A percentile compares a stretch with the other conserved stretches of the same genome.
These are phyloP conservation scores for Drosophila virilis DNA, from an alignment of 1,140 invertebrate species.

Conservation along the genomic window DNA sequence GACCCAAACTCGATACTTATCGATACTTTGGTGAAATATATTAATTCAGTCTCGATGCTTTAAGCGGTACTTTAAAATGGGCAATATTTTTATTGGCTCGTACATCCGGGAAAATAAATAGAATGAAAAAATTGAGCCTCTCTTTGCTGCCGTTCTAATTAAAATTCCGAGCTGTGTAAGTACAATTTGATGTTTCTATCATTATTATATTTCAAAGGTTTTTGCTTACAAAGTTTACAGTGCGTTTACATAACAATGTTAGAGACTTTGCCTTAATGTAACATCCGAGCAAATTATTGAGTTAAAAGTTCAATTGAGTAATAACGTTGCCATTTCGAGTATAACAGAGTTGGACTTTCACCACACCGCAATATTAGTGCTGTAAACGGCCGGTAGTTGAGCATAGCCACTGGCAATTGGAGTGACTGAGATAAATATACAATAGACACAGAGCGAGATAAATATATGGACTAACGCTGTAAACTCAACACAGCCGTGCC, in stretches of 20 bases:
- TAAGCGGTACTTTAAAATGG: background rate
- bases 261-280: conserved; percentile 3
- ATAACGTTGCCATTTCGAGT: conserved; percentile 26
- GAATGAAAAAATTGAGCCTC: too few relatives aligned
- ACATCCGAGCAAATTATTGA: conserved; percentile 1
- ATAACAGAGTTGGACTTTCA: conserved; percentile 22
- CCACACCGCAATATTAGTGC: conserved; percentile 25
- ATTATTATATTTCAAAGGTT: background rate
- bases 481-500: conserved; percentile 72
- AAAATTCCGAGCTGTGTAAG: background rate
- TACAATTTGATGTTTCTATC: background rate
- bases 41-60: background rate
- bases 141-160: background rate
- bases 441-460: conserved; percentile 25
- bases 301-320: conserved; percentile 35
- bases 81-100: background rate
- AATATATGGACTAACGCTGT: conserved; percentile 43
- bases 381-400: conserved; percentile 30
- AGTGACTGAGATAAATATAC: conserved; percentile 37
- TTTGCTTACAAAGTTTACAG: background rate
- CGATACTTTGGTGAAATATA: background rate
- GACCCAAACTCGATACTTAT: too few relatives aligned
- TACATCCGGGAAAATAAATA: background rate
- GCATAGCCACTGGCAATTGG: conserved; percentile 2
- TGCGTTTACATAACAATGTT: conserved; percentile 5